Base-by-base conservation (phyloP, 2,888 invertebrate species). In the Athalia cordata region DNA sequence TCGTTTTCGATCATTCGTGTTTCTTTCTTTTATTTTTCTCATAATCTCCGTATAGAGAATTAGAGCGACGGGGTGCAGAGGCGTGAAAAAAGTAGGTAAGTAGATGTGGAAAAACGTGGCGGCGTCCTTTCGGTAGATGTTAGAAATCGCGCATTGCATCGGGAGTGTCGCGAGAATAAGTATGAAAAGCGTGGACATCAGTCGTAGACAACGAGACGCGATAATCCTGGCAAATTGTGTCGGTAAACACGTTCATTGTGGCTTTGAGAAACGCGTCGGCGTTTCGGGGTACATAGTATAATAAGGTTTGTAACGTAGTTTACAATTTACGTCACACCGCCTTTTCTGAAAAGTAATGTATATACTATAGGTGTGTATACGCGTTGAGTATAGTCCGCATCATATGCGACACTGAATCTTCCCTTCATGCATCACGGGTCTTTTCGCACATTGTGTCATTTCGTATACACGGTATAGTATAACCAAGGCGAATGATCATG, bases 291-390 rank as follows among this genome's bases (percentile, higher is more conserved):
- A 61, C 4, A 13, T 29, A 15, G 3, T 52, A 13, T 29, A 15
- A 11, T 52, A 52, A 7, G 7, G 29, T 29, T 29, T 29, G 29
- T 29, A 29, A 29, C 7, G 45, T 45, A 45, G n/a, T 72, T 72
- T 72, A 9, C n/a, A 72, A 85, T 89, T 89, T 89, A 89, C 89
- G 89, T 89, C 87, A 88, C 87, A 83, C 85, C 88, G 89, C 88
- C 87, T 85, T 89, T 89, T 87, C 87, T 88, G 85, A 89, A 89
- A 89, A 89, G 90, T 90, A 90, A 90, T 90, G 87, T 89, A 90
- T 89, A 89, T 89, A 84, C 83, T 85, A 84, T 81, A 74, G 79
- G 29, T 77, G 29, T 77, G 80, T 75, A 62, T 47, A 67, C 67
- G 77, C 49, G 55, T 57, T 55, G 59, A 61, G 15, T 50, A 59